These are phyloP conservation scores for Aspiorhynchus laticeps DNA, from an alignment of 2,113 vertebrate species.

Conservation along the genomic window DNA sequence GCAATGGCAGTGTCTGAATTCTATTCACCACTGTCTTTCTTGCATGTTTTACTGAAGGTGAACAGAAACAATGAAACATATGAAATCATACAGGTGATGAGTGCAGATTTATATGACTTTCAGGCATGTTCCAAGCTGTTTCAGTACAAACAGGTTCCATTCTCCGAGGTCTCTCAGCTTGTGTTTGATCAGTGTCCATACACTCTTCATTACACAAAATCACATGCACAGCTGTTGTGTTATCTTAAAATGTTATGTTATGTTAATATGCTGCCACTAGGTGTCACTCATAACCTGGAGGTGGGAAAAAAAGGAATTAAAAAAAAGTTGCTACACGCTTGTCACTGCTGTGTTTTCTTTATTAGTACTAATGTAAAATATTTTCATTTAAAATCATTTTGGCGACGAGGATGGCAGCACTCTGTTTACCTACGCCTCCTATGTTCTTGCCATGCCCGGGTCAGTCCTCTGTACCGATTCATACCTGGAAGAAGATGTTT, in stretches of 20 bases:
- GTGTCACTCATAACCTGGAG: too few species aligned
- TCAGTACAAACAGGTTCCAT: background rate
- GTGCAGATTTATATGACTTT: background rate
- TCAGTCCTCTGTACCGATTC: background rate
- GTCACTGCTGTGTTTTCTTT: too few species aligned
- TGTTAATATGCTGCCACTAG: too few species aligned
- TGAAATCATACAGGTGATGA: background rate
- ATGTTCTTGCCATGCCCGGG: background rate
- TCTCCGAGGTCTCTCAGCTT: background rate
- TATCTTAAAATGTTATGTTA: too few species aligned
- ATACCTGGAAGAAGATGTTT: background rate
- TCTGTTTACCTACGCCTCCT: background rate
- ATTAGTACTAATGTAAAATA: background rate
- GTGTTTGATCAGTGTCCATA: too few species aligned
- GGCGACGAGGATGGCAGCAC: background rate
- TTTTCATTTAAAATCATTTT: background rate
- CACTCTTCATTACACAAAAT: too few species aligned
- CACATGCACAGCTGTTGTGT: too few species aligned
- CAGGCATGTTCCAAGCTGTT: background rate
- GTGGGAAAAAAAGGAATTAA: too few species aligned
- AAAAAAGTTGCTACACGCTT: too few species aligned
- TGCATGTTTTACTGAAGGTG: background rate
- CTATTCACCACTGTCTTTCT: background rate
- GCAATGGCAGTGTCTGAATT: background rate
- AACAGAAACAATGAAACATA: background rate